Conservation (phyloP, 1,140 invertebrate species). For the Archivesica marissinica region DNA sequence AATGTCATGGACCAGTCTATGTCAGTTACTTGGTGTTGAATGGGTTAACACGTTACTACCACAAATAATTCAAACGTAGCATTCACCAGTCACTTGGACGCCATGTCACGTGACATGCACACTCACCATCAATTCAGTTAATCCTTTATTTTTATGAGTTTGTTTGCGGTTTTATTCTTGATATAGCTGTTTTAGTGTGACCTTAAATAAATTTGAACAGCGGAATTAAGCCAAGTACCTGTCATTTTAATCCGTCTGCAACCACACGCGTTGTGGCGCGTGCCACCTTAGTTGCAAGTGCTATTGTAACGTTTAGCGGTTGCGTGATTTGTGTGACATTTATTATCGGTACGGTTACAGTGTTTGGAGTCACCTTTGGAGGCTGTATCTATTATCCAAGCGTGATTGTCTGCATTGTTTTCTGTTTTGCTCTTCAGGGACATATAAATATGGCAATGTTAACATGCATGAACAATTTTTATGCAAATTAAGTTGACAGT, state of each 20-base stretch:
- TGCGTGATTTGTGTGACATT: background rate
- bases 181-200: slow-evolving; percentile 20
- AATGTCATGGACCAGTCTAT: too few relatives aligned
- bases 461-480: too few relatives aligned
- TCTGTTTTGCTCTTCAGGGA: too few relatives aligned
- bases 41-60: too few relatives aligned
- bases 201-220: slow-evolving; percentile 34
- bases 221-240: background rate
- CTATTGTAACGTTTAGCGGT: background rate
- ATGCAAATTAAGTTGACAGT: too few relatives aligned
- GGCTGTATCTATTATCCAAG: too few relatives aligned
- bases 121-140: background rate
- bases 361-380: too few relatives aligned
- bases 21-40: too few relatives aligned
- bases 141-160: background rate
- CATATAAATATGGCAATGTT: too few relatives aligned
- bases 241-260: background rate
- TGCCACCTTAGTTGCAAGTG: slow-evolving; percentile 25
- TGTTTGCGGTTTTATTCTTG: background rate
- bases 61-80: too few relatives aligned
- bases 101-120: background rate
- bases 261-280: background rate
- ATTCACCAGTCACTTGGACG: background rate
- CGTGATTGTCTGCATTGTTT: too few relatives aligned
- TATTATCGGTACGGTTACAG: too few relatives aligned